Conservation (phyloP, 2,797 vertebrate genomes). For the Muscicapa striata region DNA sequence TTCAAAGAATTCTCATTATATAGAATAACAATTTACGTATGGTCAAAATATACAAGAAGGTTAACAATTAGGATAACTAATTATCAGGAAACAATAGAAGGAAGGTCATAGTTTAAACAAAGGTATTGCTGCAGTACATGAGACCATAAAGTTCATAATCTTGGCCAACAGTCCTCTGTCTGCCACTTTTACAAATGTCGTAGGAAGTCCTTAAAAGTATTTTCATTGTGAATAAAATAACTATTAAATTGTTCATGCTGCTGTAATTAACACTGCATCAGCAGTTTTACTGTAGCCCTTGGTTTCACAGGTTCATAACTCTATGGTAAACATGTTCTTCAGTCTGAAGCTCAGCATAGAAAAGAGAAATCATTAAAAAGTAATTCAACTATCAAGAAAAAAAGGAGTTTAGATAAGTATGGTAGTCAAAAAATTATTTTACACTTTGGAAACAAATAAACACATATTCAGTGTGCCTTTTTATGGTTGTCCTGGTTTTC, state of each 20-base stretch:
- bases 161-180: not conserved
- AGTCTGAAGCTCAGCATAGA: not conserved
- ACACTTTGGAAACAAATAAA: not conserved
- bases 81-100: not conserved
- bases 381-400: not conserved
- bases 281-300: not conserved
- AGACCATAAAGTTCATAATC: not conserved
- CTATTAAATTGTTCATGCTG: not conserved
- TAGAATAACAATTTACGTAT: not conserved
- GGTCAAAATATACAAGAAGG: not conserved
- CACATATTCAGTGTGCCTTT: not conserved
- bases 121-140: not conserved
- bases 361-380: not conserved
- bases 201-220: not conserved
- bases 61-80: not conserved
- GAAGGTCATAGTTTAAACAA: not conserved
- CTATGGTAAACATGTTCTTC: not conserved
- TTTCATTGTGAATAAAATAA: not conserved
- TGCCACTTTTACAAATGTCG: not conserved
- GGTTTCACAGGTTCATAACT: not conserved
- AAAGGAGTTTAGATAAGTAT: not conserved
- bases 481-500: not conserved
- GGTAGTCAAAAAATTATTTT: not conserved
- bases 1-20: not conserved
- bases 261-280: not conserved